These are phyloP conservation scores for Caenorhabditis wallacei DNA, from an alignment of 2,888 invertebrate species.

Conservation along the genomic window DNA sequence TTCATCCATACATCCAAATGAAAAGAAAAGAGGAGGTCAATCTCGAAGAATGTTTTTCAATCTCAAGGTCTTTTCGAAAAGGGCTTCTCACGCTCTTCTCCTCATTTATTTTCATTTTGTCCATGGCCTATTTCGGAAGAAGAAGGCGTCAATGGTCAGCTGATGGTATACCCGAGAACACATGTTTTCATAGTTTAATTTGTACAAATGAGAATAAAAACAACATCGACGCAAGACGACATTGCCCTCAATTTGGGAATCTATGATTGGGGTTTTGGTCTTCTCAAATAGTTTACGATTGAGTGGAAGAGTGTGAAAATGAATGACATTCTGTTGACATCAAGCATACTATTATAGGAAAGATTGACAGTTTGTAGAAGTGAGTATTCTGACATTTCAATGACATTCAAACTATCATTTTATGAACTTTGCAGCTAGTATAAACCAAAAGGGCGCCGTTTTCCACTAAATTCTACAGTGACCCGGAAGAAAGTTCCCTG, in stretches of 20 bases:
- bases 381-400: conserved; percentile 14
- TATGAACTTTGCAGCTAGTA: conserved; percentile 7
- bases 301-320: background rate
- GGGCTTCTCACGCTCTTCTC: conserved; percentile 37
- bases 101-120: background rate
- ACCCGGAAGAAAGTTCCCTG: background rate
- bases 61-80: conserved; percentile 20
- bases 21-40: conserved; percentile 18
- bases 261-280: background rate
- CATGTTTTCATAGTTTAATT: conserved; percentile 20
- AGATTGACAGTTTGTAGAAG: conserved; percentile 34
- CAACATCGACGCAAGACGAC: background rate
- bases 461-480: background rate
- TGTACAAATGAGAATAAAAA: conserved; percentile 13
- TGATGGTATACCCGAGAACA: conserved; percentile 13
- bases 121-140: conserved; percentile 38
- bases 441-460: background rate
- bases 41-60: conserved; percentile 9
- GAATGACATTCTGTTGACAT: conserved; percentile 1
- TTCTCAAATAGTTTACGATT: background rate
- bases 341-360: conserved; percentile 26
- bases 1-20: conserved; percentile 4
- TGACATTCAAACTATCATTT: conserved; percentile 2
- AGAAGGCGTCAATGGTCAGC: conserved; percentile 29
- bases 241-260: conserved; percentile 19